Evolutionary conservation across 37 sponge, comb jelly and placozoan genomes (phyloP).

Genomic region (Lycopodina hypogea): DNA sequence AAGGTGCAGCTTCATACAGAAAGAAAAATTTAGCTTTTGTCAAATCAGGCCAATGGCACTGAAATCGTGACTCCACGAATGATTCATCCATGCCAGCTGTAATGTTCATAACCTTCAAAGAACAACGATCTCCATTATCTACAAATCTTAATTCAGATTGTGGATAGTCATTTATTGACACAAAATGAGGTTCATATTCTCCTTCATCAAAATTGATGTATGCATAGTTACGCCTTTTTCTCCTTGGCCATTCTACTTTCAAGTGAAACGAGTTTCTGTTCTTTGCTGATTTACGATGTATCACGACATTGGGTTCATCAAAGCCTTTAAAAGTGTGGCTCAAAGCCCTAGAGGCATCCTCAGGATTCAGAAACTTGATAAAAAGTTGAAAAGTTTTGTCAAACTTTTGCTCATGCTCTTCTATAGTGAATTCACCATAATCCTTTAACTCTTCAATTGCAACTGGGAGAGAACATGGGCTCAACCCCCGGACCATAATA

Average conservation of each 20-base stretch:
- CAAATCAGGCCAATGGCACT: not conserved
- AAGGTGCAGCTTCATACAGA: not conserved
- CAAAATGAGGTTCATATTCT: slow-evolving; percentile 5
- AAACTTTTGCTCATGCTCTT: not conserved
- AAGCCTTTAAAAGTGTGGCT: not conserved
- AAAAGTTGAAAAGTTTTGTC: not conserved
- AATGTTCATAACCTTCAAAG: not conserved
- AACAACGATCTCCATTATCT: not conserved
- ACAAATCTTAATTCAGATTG: not conserved
- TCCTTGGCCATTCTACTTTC: slow-evolving; percentile 51
- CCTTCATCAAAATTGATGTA: slow-evolving; percentile 25
- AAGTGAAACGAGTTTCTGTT: slow-evolving; percentile 3
- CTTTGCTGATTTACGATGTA: not conserved
- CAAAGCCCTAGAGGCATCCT: slow-evolving; percentile 20
- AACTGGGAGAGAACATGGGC: not conserved
- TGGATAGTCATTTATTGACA: not conserved
- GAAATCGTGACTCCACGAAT: not conserved
- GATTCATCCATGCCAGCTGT: not conserved
- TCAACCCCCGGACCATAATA: slow-evolving; percentile 29
- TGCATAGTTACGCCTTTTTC: slow-evolving; percentile 35
- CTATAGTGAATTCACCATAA: slow-evolving; percentile 22
- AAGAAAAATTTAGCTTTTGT: not conserved
- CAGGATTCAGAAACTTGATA: slow-evolving; percentile 40
- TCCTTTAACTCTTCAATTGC: not conserved
- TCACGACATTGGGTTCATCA: not conserved